Evolutionary conservation across 2,888 invertebrate species (phyloP).

Genomic region (Nomada hirtipes): DNA sequence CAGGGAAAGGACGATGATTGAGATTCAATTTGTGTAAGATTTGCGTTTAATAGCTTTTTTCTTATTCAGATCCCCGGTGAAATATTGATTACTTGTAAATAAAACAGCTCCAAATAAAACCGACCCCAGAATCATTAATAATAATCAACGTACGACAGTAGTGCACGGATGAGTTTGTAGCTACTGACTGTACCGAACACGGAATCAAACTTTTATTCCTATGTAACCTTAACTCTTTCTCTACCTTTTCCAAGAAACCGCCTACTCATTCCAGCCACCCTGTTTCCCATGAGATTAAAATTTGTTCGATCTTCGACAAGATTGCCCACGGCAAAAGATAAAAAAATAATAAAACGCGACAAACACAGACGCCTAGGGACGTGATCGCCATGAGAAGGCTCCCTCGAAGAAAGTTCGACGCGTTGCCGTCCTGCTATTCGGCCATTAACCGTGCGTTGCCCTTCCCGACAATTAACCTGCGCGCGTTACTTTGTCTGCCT

Average conservation of each 20-base stretch:
- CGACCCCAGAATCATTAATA: too few species aligned
- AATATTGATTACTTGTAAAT: too few species aligned
- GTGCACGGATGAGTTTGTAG: too few species aligned
- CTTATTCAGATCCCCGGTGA: too few species aligned
- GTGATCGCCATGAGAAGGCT: slow-evolving; percentile 45
- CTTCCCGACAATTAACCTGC: slow-evolving; percentile 63
- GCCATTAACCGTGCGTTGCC: slow-evolving; percentile 67
- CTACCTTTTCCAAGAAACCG: not conserved
- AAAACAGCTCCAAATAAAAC: too few species aligned
- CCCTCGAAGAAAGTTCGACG: slow-evolving; percentile 33
- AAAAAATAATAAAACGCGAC: slow-evolving; percentile 35
- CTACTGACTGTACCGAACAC: not conserved
- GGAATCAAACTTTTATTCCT: too few species aligned
- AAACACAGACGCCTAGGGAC: slow-evolving; percentile 13
- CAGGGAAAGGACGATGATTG: too few species aligned
- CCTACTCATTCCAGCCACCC: too few species aligned
- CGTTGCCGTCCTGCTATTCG: slow-evolving; percentile 51
- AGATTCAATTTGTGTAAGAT: too few species aligned
- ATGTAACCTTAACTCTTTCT: too few species aligned
- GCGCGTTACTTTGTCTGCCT: slow-evolving; percentile 58
- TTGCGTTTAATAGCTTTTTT: too few species aligned
- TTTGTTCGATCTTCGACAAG: slow-evolving; percentile 9
- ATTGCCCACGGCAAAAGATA: not conserved
- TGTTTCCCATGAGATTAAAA: not conserved
- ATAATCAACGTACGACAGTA: too few species aligned